phyloP scores from a whole-genome alignment of 1,140 invertebrate genomes.

The Drosophila sucinea region DNA sequence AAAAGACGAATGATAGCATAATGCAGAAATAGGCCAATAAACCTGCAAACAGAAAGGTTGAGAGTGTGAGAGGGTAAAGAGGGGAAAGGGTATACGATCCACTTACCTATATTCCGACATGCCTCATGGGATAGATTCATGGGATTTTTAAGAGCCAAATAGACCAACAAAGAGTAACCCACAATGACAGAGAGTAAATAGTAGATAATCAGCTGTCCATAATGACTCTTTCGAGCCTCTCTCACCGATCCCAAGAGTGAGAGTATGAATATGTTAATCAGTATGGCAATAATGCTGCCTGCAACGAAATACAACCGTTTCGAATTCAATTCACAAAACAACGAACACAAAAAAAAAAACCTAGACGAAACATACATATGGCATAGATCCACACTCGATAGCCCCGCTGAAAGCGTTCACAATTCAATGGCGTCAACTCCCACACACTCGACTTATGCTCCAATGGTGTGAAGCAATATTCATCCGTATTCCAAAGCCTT shows the following conservation, averaged over 20 bases:
- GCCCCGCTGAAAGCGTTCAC: conserved; percentile 71
- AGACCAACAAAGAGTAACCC: conserved; percentile 63
- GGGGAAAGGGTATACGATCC: too few relatives aligned
- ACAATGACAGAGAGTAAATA: conserved; percentile 61
- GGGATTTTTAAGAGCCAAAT: conserved; percentile 72
- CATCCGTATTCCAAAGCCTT: conserved; percentile 65
- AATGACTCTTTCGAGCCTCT: conserved; percentile 66
- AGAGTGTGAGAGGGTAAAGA: too few relatives aligned
- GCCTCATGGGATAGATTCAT: conserved; percentile 65
- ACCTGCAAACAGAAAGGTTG: conserved; percentile 68
- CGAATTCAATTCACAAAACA: background rate
- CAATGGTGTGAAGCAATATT: conserved; percentile 72
- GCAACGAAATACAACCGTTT: background rate
- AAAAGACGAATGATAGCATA: conserved; percentile 90
- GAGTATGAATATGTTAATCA: conserved; percentile 68
- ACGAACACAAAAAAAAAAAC: background rate
- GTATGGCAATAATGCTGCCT: conserved; percentile 73
- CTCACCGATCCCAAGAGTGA: conserved; percentile 58
- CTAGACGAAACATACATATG: conserved; percentile 54
- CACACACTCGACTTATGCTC: conserved; percentile 66
- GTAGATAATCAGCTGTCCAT: conserved; percentile 73
- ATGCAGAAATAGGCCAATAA: conserved; percentile 89
- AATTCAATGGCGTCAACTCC: conserved; percentile 68
- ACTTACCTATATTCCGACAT: conserved; percentile 69
- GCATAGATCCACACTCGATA: conserved; percentile 78